These are phyloP conservation scores for Dendrolimus punctatus DNA, from an alignment of 1,140 invertebrate species.

Conservation along the genomic window DNA sequence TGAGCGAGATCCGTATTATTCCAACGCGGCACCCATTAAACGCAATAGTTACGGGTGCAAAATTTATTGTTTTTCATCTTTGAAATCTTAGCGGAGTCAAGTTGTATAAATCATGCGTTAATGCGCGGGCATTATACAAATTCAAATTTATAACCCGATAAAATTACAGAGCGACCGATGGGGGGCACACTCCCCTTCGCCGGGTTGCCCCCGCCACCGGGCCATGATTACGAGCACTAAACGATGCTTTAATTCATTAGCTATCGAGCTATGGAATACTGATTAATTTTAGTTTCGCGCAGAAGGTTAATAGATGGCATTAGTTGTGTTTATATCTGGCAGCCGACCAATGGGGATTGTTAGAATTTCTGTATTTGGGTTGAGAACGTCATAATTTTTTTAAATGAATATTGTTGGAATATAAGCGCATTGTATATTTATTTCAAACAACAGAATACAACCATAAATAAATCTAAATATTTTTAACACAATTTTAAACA, in stretches of 20 bases:
- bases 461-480: no score
- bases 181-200: constrained; percentile 31
- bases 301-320: constrained; percentile 7
- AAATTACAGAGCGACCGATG: constrained; percentile 69
- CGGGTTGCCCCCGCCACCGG: constrained; percentile 4
- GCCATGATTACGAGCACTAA: constrained; percentile 45
- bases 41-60: constrained; percentile 65
- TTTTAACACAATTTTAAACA: no score
- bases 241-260: constrained; percentile 57
- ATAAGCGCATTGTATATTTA: no score
- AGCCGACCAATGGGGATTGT: no score
- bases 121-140: constrained; percentile 68
- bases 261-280: constrained; percentile 20
- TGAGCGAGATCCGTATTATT: constrained; percentile 27
- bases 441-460: no score
- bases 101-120: constrained; percentile 71
- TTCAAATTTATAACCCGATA: constrained; percentile 73
- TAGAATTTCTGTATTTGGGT: no score
- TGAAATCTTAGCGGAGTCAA: constrained; percentile 70
- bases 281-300: constrained; percentile 4
- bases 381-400: no score
- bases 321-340: background rate
- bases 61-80: constrained; percentile 72
- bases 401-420: no score
- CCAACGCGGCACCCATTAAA: constrained; percentile 46